Conservation (phyloP, 2,113 vertebrate genomes). For the Phoxinus phoxinus region DNA sequence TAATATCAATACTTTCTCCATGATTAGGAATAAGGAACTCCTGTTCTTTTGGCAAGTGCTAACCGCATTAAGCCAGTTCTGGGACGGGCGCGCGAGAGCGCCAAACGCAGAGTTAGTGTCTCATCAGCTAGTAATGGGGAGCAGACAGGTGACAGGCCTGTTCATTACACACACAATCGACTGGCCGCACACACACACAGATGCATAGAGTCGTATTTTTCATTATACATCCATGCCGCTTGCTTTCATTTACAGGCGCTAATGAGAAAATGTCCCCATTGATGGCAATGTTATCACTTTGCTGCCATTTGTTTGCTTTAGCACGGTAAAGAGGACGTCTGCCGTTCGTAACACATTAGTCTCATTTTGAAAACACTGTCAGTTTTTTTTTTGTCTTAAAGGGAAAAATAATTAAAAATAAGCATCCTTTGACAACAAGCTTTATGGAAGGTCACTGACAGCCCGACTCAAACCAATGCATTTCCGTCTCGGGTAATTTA, state of each 20-base stretch:
- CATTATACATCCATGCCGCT: slow-evolving; percentile 56
- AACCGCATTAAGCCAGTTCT: slow-evolving; percentile 71
- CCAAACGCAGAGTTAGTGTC: slow-evolving; percentile 60
- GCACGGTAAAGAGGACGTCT: slow-evolving; percentile 49
- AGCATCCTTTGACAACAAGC: slow-evolving; percentile 35
- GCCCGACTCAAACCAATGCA: slow-evolving; percentile 12
- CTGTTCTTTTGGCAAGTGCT: slow-evolving; percentile 78
- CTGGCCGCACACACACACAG: slow-evolving; percentile 50
- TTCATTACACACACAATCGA: slow-evolving; percentile 64
- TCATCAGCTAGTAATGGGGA: slow-evolving; percentile 65
- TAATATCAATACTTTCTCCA: slow-evolving; percentile 89
- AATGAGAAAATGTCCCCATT: slow-evolving; percentile 69
- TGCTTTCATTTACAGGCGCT: slow-evolving; percentile 61
- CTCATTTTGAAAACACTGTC: slow-evolving; percentile 51
- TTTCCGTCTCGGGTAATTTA: slow-evolving; percentile 22
- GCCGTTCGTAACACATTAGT: slow-evolving; percentile 60
- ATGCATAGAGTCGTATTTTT: slow-evolving; percentile 58
- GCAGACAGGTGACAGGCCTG: slow-evolving; percentile 66
- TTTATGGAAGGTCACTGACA: slow-evolving; percentile 33
- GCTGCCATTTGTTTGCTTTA: slow-evolving; percentile 64
- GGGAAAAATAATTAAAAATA: slow-evolving; percentile 54
- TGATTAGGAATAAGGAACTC: slow-evolving; percentile 88
- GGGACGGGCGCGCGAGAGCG: slow-evolving; percentile 51
- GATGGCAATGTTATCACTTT: slow-evolving; percentile 61
- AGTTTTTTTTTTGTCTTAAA: slow-evolving; percentile 49